These are phyloP conservation scores for Chalcis sispes DNA, from an alignment of 2,888 invertebrate species.

Conservation along the genomic window DNA sequence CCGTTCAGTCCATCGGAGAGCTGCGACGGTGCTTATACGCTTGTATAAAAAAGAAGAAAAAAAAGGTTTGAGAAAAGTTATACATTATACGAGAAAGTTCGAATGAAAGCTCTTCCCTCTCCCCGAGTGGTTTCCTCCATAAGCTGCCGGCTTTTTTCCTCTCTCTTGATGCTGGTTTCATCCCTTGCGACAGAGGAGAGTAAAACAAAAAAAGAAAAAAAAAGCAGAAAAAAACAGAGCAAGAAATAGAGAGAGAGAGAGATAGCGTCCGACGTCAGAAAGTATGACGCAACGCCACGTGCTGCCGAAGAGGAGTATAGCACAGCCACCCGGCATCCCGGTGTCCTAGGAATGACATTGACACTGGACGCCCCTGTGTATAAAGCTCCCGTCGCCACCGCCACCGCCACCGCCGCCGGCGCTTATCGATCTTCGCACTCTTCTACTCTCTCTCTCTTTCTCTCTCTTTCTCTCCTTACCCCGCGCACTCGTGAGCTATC, in stretches of 20 bases:
- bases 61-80: too few relatives aligned
- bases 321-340: slow-evolving; percentile 51
- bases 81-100: too few relatives aligned
- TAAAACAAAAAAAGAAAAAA: too few relatives aligned
- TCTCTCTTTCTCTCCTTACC: slow-evolving; percentile 38
- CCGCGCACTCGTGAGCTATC: slow-evolving; percentile 1
- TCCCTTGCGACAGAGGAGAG: too few relatives aligned
- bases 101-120: too few relatives aligned
- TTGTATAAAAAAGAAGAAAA: too few relatives aligned
- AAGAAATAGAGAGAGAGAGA: too few relatives aligned
- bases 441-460: slow-evolving; percentile 18
- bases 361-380: slow-evolving; percentile 66
- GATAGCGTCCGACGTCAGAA: slow-evolving; percentile 63
- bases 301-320: slow-evolving; percentile 37
- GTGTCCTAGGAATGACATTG: slow-evolving; percentile 71
- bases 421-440: background rate
- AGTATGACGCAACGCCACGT: slow-evolving; percentile 59
- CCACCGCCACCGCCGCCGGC: background rate
- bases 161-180: too few relatives aligned
- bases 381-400: background rate
- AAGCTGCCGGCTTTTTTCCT: too few relatives aligned
- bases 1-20: too few relatives aligned
- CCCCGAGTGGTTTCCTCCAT: too few relatives aligned
- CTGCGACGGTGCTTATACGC: too few relatives aligned
- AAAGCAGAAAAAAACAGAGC: background rate